These are phyloP conservation scores for Spatulosminthurus flaviceps DNA, from an alignment of 2,888 invertebrate genomes.

Conservation along the genomic window DNA sequence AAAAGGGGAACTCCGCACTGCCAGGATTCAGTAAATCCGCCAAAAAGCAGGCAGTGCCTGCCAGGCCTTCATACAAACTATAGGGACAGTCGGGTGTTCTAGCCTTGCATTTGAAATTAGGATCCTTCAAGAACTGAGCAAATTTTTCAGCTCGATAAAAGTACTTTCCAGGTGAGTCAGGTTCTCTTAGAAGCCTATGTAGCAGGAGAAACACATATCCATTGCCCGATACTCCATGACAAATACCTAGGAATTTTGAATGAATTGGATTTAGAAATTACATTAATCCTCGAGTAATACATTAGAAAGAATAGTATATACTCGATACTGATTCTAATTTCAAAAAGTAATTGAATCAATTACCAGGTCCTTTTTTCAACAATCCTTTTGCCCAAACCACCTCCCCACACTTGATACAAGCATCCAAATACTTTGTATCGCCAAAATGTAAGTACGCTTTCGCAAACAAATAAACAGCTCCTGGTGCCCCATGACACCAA, in stretches of 20 bases:
- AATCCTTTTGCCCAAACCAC: constrained; percentile 85
- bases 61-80: constrained; percentile 81
- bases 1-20: not conserved
- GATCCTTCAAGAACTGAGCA: constrained; percentile 76
- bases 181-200: constrained; percentile 79
- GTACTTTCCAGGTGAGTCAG: constrained; percentile 74
- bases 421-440: constrained; percentile 76
- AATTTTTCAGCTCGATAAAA: constrained; percentile 78
- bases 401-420: constrained; percentile 77
- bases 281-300: no score
- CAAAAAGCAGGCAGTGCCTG: constrained; percentile 11
- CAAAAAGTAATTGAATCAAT: not conserved
- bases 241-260: constrained; percentile 71
- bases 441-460: constrained; percentile 80
- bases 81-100: constrained; percentile 82
- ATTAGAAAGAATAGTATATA: not conserved
- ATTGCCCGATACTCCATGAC: constrained; percentile 86
- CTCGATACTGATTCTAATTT: not conserved
- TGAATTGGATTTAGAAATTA: not conserved
- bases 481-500: constrained; percentile 69
- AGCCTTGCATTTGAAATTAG: constrained; percentile 74
- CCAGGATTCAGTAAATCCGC: not conserved
- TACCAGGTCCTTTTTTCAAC: constrained; percentile 82
- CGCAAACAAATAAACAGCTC: constrained; percentile 81
- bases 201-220: constrained; percentile 83